These are phyloP conservation scores for Florisuga fusca DNA, from an alignment of 2,797 vertebrate genomes.

Conservation along the genomic window DNA sequence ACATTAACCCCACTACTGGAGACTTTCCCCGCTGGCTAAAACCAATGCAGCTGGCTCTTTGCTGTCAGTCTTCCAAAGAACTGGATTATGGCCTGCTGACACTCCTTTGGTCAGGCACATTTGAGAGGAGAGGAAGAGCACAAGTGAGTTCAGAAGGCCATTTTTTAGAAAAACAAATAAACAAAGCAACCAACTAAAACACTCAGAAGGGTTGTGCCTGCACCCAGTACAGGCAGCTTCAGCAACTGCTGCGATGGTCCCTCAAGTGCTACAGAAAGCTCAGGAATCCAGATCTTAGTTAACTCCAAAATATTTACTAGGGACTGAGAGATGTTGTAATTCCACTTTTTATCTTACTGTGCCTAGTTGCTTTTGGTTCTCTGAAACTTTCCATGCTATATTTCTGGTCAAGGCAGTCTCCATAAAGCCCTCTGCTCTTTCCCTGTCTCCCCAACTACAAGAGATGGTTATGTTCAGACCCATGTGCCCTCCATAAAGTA, in stretches of 20 bases:
- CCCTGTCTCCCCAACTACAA: not conserved
- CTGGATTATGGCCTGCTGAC: not conserved
- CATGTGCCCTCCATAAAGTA: fast-evolving
- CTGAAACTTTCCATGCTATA: not conserved
- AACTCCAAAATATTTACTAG: not conserved
- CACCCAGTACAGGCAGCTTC: not conserved
- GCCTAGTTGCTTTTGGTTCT: not conserved
- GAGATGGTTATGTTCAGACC: not conserved
- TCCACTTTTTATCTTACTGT: not conserved
- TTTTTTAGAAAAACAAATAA: not conserved
- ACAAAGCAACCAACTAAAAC: not conserved
- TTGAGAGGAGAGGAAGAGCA: not conserved
- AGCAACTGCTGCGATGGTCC: not conserved
- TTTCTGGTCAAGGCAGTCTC: not conserved
- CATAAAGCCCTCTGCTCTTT: not conserved
- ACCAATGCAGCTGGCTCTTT: not conserved
- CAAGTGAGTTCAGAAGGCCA: not conserved
- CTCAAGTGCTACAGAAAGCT: not conserved
- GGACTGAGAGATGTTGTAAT: not conserved
- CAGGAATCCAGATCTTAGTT: not conserved
- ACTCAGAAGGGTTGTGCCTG: not conserved
- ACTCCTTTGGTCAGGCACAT: not conserved
- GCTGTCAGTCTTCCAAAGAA: not conserved
- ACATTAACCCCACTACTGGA: not conserved
- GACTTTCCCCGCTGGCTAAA: not conserved